Evolutionary conservation across 2,113 vertebrate species (phyloP).

Genomic region (Barbus barbus): DNA sequence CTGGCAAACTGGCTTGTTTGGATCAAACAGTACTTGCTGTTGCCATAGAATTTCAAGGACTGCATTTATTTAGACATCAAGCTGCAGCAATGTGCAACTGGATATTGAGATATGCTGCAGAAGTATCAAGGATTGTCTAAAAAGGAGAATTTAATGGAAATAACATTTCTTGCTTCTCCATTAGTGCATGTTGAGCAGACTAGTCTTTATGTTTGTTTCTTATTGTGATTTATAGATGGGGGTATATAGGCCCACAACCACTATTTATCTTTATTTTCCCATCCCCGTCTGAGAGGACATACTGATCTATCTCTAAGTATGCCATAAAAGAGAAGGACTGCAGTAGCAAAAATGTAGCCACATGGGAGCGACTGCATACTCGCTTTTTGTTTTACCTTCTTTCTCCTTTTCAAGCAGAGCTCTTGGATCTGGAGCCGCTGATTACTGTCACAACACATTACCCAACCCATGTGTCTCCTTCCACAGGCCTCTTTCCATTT

Average conservation of each 20-base stretch:
- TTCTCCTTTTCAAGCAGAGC: slow-evolving; percentile 15
- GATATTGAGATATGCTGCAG: neutral
- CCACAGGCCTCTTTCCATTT: slow-evolving; percentile 33
- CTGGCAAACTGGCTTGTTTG: slow-evolving; percentile 1
- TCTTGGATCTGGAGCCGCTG: slow-evolving; percentile 28
- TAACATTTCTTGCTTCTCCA: slow-evolving; percentile 16
- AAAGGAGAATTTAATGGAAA: neutral
- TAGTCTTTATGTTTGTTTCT: slow-evolving; percentile 29
- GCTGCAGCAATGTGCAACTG: neutral
- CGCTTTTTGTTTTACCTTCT: slow-evolving; percentile 15
- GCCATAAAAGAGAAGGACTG: slow-evolving; percentile 13
- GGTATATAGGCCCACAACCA: neutral
- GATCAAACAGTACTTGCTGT: slow-evolving; percentile 21
- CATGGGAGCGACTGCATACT: slow-evolving; percentile 2
- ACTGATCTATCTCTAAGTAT: slow-evolving; percentile 21
- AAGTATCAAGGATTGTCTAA: neutral
- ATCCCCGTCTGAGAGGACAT: neutral
- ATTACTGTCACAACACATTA: slow-evolving; percentile 50
- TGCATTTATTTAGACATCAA: slow-evolving; percentile 12
- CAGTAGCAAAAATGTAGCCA: slow-evolving; percentile 19
- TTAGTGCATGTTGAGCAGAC: neutral
- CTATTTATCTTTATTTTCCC: slow-evolving; percentile 26
- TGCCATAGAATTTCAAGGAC: slow-evolving; percentile 22
- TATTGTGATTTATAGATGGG: slow-evolving; percentile 27
- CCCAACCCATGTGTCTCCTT: slow-evolving; percentile 39